Conservation (phyloP, 2,888 invertebrate genomes). For the Drosophila barbarae region DNA sequence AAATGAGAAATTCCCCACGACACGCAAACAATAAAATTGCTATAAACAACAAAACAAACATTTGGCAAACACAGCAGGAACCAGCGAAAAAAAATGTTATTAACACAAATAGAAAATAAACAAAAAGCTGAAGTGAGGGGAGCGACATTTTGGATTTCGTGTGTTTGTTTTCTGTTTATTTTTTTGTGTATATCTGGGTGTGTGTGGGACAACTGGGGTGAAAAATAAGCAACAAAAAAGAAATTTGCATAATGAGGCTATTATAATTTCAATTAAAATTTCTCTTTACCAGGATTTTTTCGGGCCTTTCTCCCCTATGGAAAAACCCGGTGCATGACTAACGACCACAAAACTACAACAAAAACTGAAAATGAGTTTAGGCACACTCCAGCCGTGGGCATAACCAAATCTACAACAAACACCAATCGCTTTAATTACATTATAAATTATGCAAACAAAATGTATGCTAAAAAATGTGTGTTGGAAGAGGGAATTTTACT, state of each 20-base stretch:
- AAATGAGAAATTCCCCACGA: conserved; percentile 35
- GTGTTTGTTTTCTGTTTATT: conserved; percentile 35
- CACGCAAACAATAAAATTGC: conserved; percentile 51
- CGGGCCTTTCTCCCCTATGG: conserved; percentile 19
- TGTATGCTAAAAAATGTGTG: conserved; percentile 4
- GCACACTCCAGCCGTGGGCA: conserved; percentile 3
- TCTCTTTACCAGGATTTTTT: conserved; percentile 29
- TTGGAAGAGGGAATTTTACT: conserved; percentile 5
- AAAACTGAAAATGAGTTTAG: conserved; percentile 26
- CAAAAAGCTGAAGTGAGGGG: conserved; percentile 21
- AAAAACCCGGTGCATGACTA: conserved; percentile 48
- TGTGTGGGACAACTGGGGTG: conserved; percentile 5
- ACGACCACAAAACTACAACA: conserved; percentile 39
- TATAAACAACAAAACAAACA: conserved; percentile 45
- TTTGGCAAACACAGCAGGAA: conserved; percentile 14
- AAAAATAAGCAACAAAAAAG: conserved; percentile 50
- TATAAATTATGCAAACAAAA: conserved; percentile 50
- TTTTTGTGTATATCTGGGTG: background rate
- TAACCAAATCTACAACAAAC: conserved; percentile 25
- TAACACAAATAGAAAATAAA: conserved; percentile 50
- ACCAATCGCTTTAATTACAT: conserved; percentile 54
- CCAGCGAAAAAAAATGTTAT: conserved; percentile 34
- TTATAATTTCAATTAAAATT: conserved; percentile 74
- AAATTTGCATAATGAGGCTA: conserved; percentile 71
- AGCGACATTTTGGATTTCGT: conserved; percentile 27